Percentiles rank a stretch among this genome's conserved stretches.
These are phyloP conservation scores for Lepilemur ruficaudatus DNA, from an alignment of 2,797 vertebrate genomes.

Conservation along the genomic window DNA sequence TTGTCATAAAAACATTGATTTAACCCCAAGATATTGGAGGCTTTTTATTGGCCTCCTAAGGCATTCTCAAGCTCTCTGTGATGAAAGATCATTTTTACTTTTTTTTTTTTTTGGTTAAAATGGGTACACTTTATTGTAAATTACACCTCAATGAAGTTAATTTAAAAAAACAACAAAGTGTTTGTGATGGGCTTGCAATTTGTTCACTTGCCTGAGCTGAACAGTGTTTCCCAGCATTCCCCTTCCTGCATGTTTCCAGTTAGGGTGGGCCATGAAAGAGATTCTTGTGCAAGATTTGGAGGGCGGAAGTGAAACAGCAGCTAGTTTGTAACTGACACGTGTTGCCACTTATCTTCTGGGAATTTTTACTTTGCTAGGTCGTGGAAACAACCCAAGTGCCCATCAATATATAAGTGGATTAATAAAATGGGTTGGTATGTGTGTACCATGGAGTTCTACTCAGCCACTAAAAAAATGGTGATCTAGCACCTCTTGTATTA, in stretches of 20 bases:
- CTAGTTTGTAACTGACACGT: background rate
- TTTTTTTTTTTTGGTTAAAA: background rate
- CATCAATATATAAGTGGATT: too few species aligned
- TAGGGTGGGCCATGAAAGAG: background rate
- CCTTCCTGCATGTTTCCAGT: background rate
- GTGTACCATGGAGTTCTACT: too few species aligned
- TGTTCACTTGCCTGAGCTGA: background rate
- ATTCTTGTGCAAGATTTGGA: background rate
- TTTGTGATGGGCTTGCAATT: background rate
- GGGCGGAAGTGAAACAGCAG: background rate
- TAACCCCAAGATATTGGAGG: background rate
- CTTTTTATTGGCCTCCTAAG: slow-evolving; percentile 14
- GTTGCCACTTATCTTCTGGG: background rate
- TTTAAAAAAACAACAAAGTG: background rate
- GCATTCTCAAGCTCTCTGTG: slow-evolving; percentile 4
- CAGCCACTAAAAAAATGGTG: too few species aligned
- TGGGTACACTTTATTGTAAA: background rate
- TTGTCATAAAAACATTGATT: slow-evolving; percentile 29
- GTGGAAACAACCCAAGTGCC: too few species aligned
- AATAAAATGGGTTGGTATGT: too few species aligned
- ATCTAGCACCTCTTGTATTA: too few species aligned
- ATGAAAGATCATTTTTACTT: background rate
- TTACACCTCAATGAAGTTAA: background rate
- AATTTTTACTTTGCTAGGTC: background rate
- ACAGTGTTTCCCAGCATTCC: background rate